These are phyloP conservation scores for Oryctes rhinoceros DNA, from an alignment of 1,140 invertebrate genomes.

Conservation along the genomic window DNA sequence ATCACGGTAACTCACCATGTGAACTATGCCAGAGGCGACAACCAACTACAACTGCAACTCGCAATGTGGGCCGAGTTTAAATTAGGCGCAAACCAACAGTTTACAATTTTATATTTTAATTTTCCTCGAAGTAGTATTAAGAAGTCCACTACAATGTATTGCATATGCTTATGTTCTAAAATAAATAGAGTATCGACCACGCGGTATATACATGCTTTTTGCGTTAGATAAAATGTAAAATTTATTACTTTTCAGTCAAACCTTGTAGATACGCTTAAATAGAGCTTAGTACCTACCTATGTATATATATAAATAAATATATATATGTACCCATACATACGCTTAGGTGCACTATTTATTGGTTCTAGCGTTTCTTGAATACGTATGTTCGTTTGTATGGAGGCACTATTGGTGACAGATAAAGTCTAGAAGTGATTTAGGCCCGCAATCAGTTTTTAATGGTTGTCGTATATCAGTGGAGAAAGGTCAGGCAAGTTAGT, in stretches of 20 bases:
- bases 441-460: constrained; percentile 19
- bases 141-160: no score
- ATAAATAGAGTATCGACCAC: no score
- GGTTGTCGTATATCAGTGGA: constrained; percentile 3
- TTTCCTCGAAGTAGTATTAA: no score
- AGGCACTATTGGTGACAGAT: constrained; percentile 31
- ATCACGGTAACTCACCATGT: no score
- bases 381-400: constrained; percentile 13
- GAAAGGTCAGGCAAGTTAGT: constrained; percentile 28
- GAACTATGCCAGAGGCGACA: no score
- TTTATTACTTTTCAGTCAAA: not conserved
- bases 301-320: no score
- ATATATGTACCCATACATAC: no score
- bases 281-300: not conserved
- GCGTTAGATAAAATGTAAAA: not conserved
- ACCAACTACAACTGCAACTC: no score
- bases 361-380: constrained; percentile 17
- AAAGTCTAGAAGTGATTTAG: constrained; percentile 31
- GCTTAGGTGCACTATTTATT: not conserved
- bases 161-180: no score
- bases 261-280: not conserved
- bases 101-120: no score
- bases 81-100: no score
- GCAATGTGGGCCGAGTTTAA: no score
- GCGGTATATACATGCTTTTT: not conserved